phyloP scores from a whole-genome alignment of 2,113 vertebrate species.

The Mirza zaza region DNA sequence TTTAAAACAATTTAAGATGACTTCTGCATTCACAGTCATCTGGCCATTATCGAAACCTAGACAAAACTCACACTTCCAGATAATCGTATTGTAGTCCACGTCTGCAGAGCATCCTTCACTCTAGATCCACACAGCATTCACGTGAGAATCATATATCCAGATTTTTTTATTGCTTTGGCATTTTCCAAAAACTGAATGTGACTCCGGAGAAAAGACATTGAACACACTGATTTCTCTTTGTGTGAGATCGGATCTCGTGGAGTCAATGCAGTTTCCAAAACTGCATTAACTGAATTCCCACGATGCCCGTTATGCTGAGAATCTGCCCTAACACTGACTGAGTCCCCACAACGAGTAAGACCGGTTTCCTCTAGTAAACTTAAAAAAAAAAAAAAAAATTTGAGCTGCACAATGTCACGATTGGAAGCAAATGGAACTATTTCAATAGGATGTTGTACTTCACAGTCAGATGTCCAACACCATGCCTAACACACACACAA shows the following conservation, averaged over 20 bases:
- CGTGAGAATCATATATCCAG: background rate
- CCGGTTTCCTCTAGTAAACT: background rate
- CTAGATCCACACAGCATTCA: background rate
- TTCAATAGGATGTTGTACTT: background rate
- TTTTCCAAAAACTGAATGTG: background rate
- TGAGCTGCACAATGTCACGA: background rate
- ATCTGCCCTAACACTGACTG: background rate
- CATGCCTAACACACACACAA: background rate
- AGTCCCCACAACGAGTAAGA: constrained; percentile 25
- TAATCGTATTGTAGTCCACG: background rate
- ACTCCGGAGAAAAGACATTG: background rate
- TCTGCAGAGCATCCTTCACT: background rate
- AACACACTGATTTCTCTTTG: background rate
- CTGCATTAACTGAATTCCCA: background rate
- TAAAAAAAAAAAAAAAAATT: background rate
- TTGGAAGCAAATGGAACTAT: background rate
- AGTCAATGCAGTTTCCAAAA: constrained; percentile 41
- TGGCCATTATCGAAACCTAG: background rate
- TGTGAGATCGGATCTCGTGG: background rate
- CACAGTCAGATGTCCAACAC: background rate
- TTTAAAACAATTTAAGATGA: constrained; percentile 12
- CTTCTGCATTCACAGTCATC: background rate
- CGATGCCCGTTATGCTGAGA: background rate
- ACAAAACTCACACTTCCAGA: background rate
- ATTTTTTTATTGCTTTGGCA: background rate